Evolutionary conservation across 2,888 invertebrate species (phyloP), one percentile per base, ranked within the genome.

Genomic region (Ctenicera cuprea): DNA sequence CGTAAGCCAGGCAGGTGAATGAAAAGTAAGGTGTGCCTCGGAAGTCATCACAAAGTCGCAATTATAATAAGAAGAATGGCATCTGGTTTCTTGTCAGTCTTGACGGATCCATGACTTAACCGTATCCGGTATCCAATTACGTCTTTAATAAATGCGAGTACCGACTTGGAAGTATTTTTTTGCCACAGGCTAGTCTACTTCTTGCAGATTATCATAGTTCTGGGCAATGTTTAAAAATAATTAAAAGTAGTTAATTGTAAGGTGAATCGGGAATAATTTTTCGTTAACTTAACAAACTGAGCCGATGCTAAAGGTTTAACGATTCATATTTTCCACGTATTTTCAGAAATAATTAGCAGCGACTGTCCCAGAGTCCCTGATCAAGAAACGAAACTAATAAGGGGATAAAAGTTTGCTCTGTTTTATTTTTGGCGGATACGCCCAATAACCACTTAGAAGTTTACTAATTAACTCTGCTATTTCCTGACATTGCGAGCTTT

Each of bases 141-240:
- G 41, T 45, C 43, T 43, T 57, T 67, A 22, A 67, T 67, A 67
- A 67, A 67, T 67, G 38, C n/a, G 22, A 57, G 67, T 43, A 67
- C 41, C 20, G 41, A 37, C 11, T 54, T 26, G 54, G n/a, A 54
- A 26, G 54, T 54, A 54, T 33, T 54, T 50, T n/a, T 54, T 54
- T 54, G 54, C 30, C 30, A 54, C 5, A 14, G 14, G 30, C 30
- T 30, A 11, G 33, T 18, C 22, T 33, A 52, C 65, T 65, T 65
- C 50, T 38, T 65, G 37, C 2, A 14, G 14, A 8, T 54, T 1
- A 26, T 14, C 26, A 18, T 26, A 22, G 5, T 26, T 26, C 4
- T 12, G 43, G 43, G 16, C n/a, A n/a, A 33, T 14, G n/a, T 30
- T 3, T 1, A 54, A 54, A 18, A 54, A 54, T 30, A 30, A 54